A percentile compares a stretch with the other conserved stretches of the same genome.
These are phyloP conservation scores for Cheilinus undulatus DNA, from an alignment of 2,113 vertebrate genomes.

Conservation along the genomic window DNA sequence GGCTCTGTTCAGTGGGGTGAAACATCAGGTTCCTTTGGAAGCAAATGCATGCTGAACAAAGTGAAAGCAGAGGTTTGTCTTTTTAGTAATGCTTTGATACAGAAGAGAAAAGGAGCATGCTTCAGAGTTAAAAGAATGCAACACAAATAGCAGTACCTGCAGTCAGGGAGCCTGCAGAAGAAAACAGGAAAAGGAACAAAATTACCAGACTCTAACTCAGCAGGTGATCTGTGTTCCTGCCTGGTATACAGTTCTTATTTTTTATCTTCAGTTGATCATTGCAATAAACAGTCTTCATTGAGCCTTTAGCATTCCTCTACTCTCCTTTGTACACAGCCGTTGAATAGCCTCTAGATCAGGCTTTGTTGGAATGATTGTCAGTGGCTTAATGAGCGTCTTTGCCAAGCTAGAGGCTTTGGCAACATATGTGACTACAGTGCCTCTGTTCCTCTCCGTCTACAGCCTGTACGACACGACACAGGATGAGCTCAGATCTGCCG, in stretches of 20 bases:
- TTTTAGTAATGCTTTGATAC: neutral
- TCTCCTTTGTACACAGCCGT: conserved; percentile 69
- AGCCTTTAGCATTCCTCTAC: conserved; percentile 76
- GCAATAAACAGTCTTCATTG: conserved; percentile 35
- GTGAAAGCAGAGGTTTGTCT: neutral
- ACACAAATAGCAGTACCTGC: conserved; percentile 55
- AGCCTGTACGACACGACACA: conserved; percentile 41
- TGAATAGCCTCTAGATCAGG: conserved; percentile 83
- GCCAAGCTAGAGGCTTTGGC: conserved; percentile 81
- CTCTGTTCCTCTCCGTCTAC: conserved; percentile 53
- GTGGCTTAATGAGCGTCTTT: conserved; percentile 86
- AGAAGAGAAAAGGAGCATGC: neutral
- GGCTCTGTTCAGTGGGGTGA: conserved; percentile 32
- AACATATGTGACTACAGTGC: conserved; percentile 80
- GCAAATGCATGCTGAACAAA: neutral
- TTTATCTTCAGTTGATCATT: conserved; percentile 9
- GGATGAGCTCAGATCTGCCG: conserved; percentile 16
- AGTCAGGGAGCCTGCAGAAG: conserved; percentile 73
- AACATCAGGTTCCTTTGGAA: conserved; percentile 44
- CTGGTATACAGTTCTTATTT: neutral
- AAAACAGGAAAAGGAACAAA: conserved; percentile 55
- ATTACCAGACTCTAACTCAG: conserved; percentile 62
- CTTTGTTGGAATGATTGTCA: conserved; percentile 87
- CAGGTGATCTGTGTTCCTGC: conserved; percentile 36
- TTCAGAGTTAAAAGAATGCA: conserved; percentile 9